phyloP scores from a whole-genome alignment of 2,888 invertebrate genomes.

The Brachypterus glaber region DNA sequence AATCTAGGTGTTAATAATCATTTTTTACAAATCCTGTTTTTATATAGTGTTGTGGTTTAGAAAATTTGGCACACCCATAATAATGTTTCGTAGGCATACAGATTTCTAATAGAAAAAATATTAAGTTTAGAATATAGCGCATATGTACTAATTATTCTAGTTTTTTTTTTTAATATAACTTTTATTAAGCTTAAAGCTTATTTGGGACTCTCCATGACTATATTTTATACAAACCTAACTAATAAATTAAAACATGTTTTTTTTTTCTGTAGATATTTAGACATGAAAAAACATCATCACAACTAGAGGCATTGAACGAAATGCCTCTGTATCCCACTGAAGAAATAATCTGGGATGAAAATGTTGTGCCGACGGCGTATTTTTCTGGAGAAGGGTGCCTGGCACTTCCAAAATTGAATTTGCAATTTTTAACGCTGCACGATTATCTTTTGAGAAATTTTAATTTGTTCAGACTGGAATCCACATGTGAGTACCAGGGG shows the following conservation, averaged over 20 bases:
- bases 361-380: slow-evolving; percentile 95
- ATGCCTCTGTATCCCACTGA: slow-evolving; percentile 99
- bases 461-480: slow-evolving; percentile 93
- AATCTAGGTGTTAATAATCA: too few relatives aligned
- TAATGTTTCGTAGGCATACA: too few relatives aligned
- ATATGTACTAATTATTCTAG: slow-evolving; percentile 7
- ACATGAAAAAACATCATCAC: slow-evolving; percentile 83
- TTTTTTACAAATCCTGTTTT: too few relatives aligned
- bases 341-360: slow-evolving; percentile 97
- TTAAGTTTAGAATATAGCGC: too few relatives aligned
- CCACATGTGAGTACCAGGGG: slow-evolving; percentile 81
- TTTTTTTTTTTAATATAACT: slow-evolving; percentile 5
- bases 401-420: slow-evolving; percentile 92
- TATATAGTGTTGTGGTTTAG: too few relatives aligned
- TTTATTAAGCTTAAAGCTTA: not conserved
- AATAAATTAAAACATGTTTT: not conserved
- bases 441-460: slow-evolving; percentile 97
- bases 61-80: too few relatives aligned
- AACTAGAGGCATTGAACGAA: slow-evolving; percentile 88
- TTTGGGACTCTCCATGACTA: not conserved
- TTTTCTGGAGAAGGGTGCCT: slow-evolving; percentile 93
- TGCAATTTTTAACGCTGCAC: slow-evolving; percentile 96
- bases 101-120: too few relatives aligned
- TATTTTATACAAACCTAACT: too few relatives aligned
- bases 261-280: slow-evolving; percentile 54